Conservation (phyloP, 2,888 invertebrate species). For the Saturnia japonica region DNA sequence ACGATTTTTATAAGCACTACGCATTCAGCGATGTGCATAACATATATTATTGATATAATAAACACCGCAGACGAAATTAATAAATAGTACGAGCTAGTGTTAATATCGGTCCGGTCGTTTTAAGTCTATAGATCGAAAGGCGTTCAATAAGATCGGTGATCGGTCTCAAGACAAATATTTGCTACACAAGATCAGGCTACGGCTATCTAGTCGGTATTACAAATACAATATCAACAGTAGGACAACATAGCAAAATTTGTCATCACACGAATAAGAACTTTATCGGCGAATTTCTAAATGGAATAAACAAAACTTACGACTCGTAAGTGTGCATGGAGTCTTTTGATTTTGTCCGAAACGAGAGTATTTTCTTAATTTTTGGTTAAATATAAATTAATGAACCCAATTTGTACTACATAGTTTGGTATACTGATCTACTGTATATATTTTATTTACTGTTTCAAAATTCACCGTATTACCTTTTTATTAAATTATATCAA, state of each 20-base stretch:
- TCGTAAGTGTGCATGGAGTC: neutral
- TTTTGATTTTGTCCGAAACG: neutral
- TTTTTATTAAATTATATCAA: neutral
- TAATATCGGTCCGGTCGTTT: neutral
- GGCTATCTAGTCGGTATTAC: slow-evolving; percentile 58
- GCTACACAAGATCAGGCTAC: slow-evolving; percentile 55
- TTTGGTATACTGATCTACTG: neutral
- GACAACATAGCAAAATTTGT: neutral
- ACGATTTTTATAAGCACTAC: too few relatives aligned
- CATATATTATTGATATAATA: too few relatives aligned
- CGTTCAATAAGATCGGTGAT: slow-evolving; percentile 64
- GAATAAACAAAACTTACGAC: neutral
- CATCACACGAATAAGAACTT: neutral
- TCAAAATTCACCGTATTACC: neutral
- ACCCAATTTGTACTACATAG: too few relatives aligned
- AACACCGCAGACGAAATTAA: too few relatives aligned
- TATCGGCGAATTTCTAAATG: neutral
- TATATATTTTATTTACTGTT: neutral
- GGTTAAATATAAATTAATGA: too few relatives aligned
- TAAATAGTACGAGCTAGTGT: neutral
- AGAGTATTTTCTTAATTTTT: neutral
- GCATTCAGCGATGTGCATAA: too few relatives aligned
- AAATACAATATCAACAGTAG: slow-evolving; percentile 51
- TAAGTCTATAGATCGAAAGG: slow-evolving; percentile 21
- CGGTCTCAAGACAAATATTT: slow-evolving; percentile 71